Evolutionary conservation across 2,113 vertebrate genomes (phyloP).

Genomic region (Aldabrachelys gigantea): DNA sequence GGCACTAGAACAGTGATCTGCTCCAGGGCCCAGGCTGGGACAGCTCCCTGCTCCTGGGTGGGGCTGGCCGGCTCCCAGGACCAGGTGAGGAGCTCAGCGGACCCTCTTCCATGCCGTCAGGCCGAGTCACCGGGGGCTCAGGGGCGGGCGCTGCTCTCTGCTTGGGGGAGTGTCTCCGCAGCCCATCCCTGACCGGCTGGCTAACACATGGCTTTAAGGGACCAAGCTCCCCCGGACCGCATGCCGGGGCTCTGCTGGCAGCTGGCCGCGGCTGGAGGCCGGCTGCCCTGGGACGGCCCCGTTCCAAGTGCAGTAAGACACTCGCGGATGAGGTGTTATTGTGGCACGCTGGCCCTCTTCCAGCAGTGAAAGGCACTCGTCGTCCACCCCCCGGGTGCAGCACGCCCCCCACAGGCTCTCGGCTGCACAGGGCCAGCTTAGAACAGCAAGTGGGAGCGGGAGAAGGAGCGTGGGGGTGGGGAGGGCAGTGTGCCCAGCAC

Average conservation of each 20-base stretch:
- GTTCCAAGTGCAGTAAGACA: rapidly evolving
- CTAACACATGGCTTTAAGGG: background rate
- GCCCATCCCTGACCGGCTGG: background rate
- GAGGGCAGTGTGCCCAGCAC: slow-evolving; percentile 27
- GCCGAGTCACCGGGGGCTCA: background rate
- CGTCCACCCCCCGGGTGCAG: background rate
- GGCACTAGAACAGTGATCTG: slow-evolving; percentile 68
- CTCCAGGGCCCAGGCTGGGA: background rate
- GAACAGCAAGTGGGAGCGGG: background rate
- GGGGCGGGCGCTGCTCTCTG: background rate
- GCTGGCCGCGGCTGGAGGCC: background rate
- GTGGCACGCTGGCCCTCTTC: background rate
- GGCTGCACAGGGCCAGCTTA: background rate
- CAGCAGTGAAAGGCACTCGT: slow-evolving; percentile 49
- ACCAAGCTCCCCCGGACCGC: rapidly evolving
- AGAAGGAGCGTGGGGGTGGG: rapidly evolving
- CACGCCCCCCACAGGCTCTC: background rate
- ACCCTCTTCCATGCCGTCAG: background rate
- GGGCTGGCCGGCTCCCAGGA: background rate
- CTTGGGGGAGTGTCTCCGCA: background rate
- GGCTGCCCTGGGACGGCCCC: background rate
- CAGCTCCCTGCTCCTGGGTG: background rate
- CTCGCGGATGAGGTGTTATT: background rate
- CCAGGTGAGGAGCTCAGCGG: rapidly evolving
- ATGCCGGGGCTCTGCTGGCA: background rate